Conservation (phyloP, 1,140 invertebrate species). For the Lineus longissimus region DNA sequence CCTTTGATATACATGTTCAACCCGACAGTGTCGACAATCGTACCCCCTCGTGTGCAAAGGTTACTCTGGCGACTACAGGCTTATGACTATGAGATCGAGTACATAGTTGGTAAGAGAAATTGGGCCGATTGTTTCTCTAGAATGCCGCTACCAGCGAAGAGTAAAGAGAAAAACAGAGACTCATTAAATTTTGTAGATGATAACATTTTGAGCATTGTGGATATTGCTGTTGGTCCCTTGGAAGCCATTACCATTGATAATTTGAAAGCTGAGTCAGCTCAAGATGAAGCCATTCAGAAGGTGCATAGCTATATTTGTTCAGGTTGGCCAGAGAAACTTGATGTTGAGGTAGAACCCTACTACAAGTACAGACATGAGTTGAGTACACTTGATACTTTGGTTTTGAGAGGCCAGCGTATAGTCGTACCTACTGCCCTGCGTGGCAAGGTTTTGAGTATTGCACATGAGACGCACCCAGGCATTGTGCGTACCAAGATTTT, state of each 20-base stretch:
- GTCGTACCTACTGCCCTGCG: background rate
- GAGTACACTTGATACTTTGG: background rate
- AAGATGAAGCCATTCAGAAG: background rate
- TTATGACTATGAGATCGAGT: background rate
- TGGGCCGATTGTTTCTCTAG: conserved; percentile 4
- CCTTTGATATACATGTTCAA: conserved; percentile 2
- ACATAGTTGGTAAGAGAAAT: background rate
- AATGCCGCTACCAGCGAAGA: background rate
- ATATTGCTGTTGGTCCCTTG: background rate
- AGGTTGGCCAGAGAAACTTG: background rate
- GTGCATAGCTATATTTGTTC: background rate
- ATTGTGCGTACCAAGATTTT: background rate
- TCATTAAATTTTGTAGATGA: conserved; percentile 6
- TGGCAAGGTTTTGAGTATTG: background rate
- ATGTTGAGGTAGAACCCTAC: background rate
- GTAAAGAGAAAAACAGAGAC: background rate
- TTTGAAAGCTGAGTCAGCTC: background rate
- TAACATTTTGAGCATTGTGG: background rate
- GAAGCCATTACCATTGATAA: background rate
- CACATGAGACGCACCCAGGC: background rate
- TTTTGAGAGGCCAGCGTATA: background rate
- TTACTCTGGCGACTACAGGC: background rate
- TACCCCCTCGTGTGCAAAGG: background rate
- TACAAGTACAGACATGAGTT: background rate
- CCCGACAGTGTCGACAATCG: background rate